Base-by-base conservation (phyloP, 2,113 vertebrate genomes). In the Chloropsis hardwickii region DNA sequence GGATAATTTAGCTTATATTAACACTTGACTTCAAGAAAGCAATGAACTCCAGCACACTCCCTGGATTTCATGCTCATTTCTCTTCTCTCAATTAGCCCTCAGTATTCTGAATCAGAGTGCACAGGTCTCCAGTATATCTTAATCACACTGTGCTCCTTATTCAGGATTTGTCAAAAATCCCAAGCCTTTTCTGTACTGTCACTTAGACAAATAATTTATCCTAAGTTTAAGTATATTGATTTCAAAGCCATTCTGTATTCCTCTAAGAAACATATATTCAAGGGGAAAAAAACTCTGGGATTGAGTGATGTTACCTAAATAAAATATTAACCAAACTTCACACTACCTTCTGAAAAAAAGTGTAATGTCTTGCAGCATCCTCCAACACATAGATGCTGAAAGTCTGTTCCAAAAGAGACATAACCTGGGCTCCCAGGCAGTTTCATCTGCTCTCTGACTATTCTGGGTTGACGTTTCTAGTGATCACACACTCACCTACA, bases 271-370 rank as follows among this genome's bases (percentile, higher is more conserved):
- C 24, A 37, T 1, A 31, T 22, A 28, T 56, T 69, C 12, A 25
- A 35, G 1, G 14, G 2, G 10, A 1, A 64, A n/a, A 48, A 61
- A 37, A 0, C 1, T 6, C 14, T 58, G 57, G 40, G 17, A 48
- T 14, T 35, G 11, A 62, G 20, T 31, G 7, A 4, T 40, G 10
- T n/a, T 86, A 25, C 3, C 7, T 31, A 81, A 64, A 47, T 4
- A 81, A 65, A 64, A 17, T 9, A 42, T 50, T 81, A 64, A 64
- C 2, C 9, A 58, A 86, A 50, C 2, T 78, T 64, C 20, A 35
- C 6, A n/a, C 3, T 54, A 58, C 8, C 3, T 76, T 62, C 11
- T 62, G 48, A 40, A 82, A 79, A 78, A 42, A 66, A 45, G 6
- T 4, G 0, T 2, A 60, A 37, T 33, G 18, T 31, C 18, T 67